Percentiles rank a stretch among this genome's conserved stretches.
Evolutionary conservation across 2,113 vertebrate genomes (phyloP).

Genomic region (Lepus timidus): DNA sequence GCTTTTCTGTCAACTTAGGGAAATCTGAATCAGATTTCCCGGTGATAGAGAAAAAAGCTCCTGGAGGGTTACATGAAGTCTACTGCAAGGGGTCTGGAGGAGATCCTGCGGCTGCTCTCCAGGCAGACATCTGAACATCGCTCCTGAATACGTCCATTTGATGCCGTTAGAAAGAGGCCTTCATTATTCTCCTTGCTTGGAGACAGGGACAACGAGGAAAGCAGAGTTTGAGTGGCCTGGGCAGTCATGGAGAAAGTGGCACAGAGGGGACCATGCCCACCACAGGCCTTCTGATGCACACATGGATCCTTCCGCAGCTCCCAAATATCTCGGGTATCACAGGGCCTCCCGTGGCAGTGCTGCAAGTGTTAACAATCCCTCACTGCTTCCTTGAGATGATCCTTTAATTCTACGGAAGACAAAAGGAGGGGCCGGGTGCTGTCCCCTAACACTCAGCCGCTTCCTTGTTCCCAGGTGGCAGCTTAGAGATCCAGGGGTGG

Average conservation of each 20-base stretch:
- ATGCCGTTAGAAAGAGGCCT: not conserved
- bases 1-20: conserved; percentile 81
- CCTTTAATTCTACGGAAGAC: not conserved
- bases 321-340: not conserved
- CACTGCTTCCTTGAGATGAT: not conserved
- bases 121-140: not conserved
- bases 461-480: not conserved
- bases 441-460: not conserved
- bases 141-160: not conserved
- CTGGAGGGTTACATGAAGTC: conserved; percentile 61
- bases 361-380: not conserved
- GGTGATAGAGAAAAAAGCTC: conserved; percentile 58
- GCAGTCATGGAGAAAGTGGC: not conserved
- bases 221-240: not conserved
- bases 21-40: conserved; percentile 81
- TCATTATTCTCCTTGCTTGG: not conserved
- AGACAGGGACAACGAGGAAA: not conserved
- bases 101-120: not conserved
- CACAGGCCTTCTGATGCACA: not conserved
- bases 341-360: not conserved
- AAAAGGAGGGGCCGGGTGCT: not conserved
- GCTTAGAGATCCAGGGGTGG: not conserved
- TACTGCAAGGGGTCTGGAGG: not conserved
- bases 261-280: not conserved
- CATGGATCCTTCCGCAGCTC: not conserved